phyloP scores from a whole-genome alignment of 2,113 vertebrate species.

The Thamnaconus septentrionalis region DNA sequence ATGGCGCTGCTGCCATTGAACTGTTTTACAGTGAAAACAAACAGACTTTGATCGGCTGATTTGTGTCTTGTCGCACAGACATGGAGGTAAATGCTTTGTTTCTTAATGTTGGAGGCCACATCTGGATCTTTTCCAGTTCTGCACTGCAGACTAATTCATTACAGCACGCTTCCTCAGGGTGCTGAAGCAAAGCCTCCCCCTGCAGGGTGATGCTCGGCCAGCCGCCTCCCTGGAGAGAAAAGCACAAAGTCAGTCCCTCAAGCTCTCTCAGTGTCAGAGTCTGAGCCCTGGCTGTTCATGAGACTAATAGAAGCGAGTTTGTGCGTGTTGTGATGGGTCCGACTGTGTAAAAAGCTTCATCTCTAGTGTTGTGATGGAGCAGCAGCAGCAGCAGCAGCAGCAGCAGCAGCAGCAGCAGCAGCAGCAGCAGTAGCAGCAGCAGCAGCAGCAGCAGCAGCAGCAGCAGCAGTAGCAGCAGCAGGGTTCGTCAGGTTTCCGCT shows the following conservation, averaged over 20 bases:
- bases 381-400: slow-evolving; percentile 6
- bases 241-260: slow-evolving; percentile 39
- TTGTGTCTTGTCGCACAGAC: too few species aligned
- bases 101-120: slow-evolving; percentile 17
- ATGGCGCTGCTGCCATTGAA: background rate
- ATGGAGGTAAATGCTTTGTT: background rate
- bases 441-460: slow-evolving; percentile 13
- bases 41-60: too few species aligned
- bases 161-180: slow-evolving; percentile 8
- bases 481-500: slow-evolving; percentile 13
- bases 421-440: slow-evolving; percentile 15
- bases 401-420: slow-evolving; percentile 12
- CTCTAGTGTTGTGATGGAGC: too few species aligned
- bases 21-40: too few species aligned
- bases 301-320: too few species aligned
- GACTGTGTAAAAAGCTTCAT: too few species aligned
- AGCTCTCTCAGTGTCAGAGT: too few species aligned
- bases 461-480: slow-evolving; percentile 15
- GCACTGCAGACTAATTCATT: slow-evolving; percentile 24
- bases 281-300: too few species aligned
- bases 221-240: slow-evolving; percentile 34
- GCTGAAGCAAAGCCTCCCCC: slow-evolving; percentile 21
- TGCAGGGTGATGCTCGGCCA: slow-evolving; percentile 26
- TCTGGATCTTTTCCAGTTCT: slow-evolving; percentile 18
- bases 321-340: too few species aligned